A percentile compares a stretch with the other conserved stretches of the same genome.
These are phyloP conservation scores for Cololabis saira DNA, from an alignment of 2,113 vertebrate genomes.

Conservation along the genomic window DNA sequence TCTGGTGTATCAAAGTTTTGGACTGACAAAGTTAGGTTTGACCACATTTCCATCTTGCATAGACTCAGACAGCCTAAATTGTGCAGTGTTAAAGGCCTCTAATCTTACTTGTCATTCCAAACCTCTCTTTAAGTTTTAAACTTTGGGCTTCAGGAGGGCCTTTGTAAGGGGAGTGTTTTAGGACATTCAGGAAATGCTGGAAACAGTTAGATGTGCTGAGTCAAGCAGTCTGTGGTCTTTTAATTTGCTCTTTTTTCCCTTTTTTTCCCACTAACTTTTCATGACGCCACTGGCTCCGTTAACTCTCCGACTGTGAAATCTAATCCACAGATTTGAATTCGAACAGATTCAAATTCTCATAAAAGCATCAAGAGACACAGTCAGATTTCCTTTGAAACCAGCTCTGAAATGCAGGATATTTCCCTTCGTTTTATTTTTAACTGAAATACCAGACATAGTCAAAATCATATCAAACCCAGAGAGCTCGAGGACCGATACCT, in stretches of 20 bases:
- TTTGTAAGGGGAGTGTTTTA: slow-evolving; percentile 10
- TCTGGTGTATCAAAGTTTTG: too few relatives aligned
- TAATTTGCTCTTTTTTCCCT: slow-evolving; percentile 40
- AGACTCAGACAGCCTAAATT: background rate
- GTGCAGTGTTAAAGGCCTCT: background rate
- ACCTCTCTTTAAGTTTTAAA: slow-evolving; percentile 1
- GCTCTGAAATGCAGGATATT: too few relatives aligned
- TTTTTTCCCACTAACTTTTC: slow-evolving; percentile 32
- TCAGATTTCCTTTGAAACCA: too few relatives aligned
- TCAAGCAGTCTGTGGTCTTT: slow-evolving; percentile 54
- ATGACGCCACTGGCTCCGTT: slow-evolving; percentile 39
- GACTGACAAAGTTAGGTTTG: too few relatives aligned
- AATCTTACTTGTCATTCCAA: background rate
- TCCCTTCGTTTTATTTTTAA: too few relatives aligned
- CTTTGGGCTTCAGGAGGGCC: slow-evolving; percentile 16
- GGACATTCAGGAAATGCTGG: slow-evolving; percentile 46
- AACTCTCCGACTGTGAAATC: slow-evolving; percentile 18
- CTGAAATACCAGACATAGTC: too few relatives aligned
- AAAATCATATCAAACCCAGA: too few relatives aligned
- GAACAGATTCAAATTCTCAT: slow-evolving; percentile 19
- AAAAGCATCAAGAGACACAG: background rate
- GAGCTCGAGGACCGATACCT: background rate
- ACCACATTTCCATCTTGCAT: background rate
- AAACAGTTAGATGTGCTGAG: slow-evolving; percentile 59
- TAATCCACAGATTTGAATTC: slow-evolving; percentile 35